Evolutionary conservation across 2,888 invertebrate species (phyloP), one percentile per base, ranked within the genome.

Genomic region (Aplocera efformata): DNA sequence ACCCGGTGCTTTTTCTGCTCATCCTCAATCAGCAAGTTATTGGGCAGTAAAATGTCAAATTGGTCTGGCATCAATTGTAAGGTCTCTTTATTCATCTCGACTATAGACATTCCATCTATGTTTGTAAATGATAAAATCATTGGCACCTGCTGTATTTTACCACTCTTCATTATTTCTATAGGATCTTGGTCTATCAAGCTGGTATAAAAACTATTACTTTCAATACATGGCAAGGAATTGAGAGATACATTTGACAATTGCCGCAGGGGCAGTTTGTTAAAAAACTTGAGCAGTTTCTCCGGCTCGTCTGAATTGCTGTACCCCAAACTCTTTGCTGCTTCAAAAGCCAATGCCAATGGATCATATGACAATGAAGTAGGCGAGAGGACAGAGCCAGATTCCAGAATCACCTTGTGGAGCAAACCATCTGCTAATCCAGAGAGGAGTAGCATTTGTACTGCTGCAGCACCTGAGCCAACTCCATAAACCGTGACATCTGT

Each of bases 321-420:
- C 1, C 79, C 92, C 76, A 92, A 54, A 70, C 82, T 50, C 40
- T 54, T 56, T 56, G 90, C 79, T 54, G 83, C 75, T 57, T 81
- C 51, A 3, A 67, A 50, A 7, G 83, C 84, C 7, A 51, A 47
- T 1, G 48, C 11, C 5, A 69, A 9, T 0, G 81, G 79, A n/a
- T 79, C 64, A 35, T 73, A 73, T 1, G 53, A 54, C 7, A 83
- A 50, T 1, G 76, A 58, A 0, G 66, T 48, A 1, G 83, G 81
- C 1, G 81, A 75, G n/a, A 88, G 49, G 6, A 68, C 67, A 1
- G 86, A 79, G 0, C 84, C 84, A 6, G 81, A 80, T 49, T 88
- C 88, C 8, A 83, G 38, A 29, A 89, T 76, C 0, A 63, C 79
- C 50, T 72, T 76, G 21, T 83, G 76, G 26, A 85, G 50, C 0